A percentile compares a stretch with the other conserved stretches of the same genome.
phyloP scores from a whole-genome alignment of 2,888 invertebrate genomes.

The Thymelicus lineola region DNA sequence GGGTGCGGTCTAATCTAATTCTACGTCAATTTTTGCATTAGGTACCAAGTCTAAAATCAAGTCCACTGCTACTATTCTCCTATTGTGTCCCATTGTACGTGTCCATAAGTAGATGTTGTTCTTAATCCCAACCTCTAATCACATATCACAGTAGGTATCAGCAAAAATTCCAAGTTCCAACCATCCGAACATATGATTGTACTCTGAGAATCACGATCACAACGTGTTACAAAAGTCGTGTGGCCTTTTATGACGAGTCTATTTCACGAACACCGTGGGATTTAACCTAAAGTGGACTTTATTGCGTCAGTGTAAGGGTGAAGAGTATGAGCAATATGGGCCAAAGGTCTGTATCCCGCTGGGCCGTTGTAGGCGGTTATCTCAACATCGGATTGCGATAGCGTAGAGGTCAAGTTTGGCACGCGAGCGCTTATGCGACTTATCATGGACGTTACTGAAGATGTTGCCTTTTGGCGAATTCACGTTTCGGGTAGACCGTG shows the following conservation, averaged over 20 bases:
- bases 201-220: slow-evolving; percentile 64
- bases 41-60: too few species aligned
- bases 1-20: too few species aligned
- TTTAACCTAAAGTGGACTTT: slow-evolving; percentile 52
- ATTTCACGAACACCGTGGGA: slow-evolving; percentile 53
- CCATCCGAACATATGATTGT: slow-evolving; percentile 36
- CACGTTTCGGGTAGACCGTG: slow-evolving; percentile 25
- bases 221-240: slow-evolving; percentile 71
- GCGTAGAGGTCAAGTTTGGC: slow-evolving; percentile 75
- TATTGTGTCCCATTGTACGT: too few species aligned
- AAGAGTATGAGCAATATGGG: slow-evolving; percentile 43
- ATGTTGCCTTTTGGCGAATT: slow-evolving; percentile 20
- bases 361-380: slow-evolving; percentile 78
- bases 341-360: slow-evolving; percentile 65
- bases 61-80: too few species aligned
- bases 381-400: slow-evolving; percentile 78
- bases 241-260: slow-evolving; percentile 71
- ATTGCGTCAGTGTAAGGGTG: slow-evolving; percentile 46
- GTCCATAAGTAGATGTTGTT: slow-evolving; percentile 9
- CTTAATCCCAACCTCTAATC: not conserved
- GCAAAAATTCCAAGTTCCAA: slow-evolving; percentile 39
- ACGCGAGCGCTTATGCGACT: slow-evolving; percentile 67
- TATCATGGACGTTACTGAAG: slow-evolving; percentile 41
- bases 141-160: slow-evolving; percentile 38
- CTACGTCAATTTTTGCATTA: too few species aligned